Evolutionary conservation across 2,113 vertebrate genomes (phyloP).

Genomic region (Baryphthengus martii): DNA sequence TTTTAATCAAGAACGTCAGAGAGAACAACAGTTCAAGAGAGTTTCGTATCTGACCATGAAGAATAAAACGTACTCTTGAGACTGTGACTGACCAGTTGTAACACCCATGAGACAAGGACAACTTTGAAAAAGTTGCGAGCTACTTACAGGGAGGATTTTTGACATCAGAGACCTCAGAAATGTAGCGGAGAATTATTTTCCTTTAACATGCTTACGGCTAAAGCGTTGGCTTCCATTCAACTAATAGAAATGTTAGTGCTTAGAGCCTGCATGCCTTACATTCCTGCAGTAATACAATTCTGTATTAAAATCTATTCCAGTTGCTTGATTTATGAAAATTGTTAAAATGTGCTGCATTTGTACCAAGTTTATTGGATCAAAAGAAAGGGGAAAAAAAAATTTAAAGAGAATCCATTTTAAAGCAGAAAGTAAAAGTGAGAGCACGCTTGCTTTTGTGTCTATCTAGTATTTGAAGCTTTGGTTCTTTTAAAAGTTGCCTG

Average conservation of each 20-base stretch:
- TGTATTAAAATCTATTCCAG: slow-evolving; percentile 76
- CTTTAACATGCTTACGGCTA: slow-evolving; percentile 62
- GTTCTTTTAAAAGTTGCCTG: background rate
- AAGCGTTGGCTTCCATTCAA: slow-evolving; percentile 67
- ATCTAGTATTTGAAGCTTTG: background rate
- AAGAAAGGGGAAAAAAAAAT: background rate
- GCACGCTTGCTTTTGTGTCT: background rate
- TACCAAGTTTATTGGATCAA: background rate
- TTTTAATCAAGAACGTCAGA: background rate
- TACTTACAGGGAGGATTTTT: slow-evolving; percentile 50
- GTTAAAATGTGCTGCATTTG: slow-evolving; percentile 12
- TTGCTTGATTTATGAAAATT: slow-evolving; percentile 72
- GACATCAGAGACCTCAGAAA: slow-evolving; percentile 54
- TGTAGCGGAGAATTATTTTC: slow-evolving; percentile 34
- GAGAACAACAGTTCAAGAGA: background rate
- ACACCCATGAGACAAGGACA: background rate
- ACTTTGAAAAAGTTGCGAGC: background rate
- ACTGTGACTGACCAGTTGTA: background rate
- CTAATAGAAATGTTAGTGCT: slow-evolving; percentile 68
- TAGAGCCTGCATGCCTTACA: slow-evolving; percentile 69
- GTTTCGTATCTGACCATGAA: background rate
- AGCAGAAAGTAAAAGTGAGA: background rate
- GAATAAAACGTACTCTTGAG: background rate
- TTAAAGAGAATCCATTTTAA: background rate
- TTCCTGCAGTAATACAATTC: slow-evolving; percentile 78